Evolutionary conservation across 2,797 vertebrate genomes (phyloP).

Genomic region (Buceros bicornis): DNA sequence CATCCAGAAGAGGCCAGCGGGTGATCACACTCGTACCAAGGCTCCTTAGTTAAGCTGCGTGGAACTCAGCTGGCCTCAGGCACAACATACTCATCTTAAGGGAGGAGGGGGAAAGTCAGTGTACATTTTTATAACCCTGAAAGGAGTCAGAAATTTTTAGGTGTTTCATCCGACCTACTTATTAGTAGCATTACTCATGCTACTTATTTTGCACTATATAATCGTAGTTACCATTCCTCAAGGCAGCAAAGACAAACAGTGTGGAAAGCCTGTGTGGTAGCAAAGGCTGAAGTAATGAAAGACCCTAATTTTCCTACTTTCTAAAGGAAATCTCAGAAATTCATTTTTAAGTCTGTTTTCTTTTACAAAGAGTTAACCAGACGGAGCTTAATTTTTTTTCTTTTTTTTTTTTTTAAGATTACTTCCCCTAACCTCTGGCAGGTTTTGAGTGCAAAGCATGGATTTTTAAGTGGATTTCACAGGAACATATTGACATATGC

Average conservation of each 20-base stretch:
- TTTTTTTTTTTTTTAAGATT: slow-evolving; percentile 44
- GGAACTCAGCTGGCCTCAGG: background rate
- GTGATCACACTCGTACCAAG: background rate
- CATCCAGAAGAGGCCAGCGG: background rate
- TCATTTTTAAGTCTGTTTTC: slow-evolving; percentile 21
- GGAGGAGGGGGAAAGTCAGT: background rate
- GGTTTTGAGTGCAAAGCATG: background rate
- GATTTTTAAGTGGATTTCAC: slow-evolving; percentile 28
- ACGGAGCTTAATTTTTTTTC: background rate
- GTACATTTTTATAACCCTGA: slow-evolving; percentile 46
- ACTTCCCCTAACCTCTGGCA: slow-evolving; percentile 13
- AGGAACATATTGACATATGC: background rate
- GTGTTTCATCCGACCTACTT: background rate
- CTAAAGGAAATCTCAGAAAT: background rate
- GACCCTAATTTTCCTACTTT: slow-evolving; percentile 1
- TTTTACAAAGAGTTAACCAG: slow-evolving; percentile 1
- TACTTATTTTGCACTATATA: slow-evolving; percentile 6
- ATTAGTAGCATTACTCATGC: background rate
- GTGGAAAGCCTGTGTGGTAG: slow-evolving; percentile 46
- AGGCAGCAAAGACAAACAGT: background rate
- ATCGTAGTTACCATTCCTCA: background rate
- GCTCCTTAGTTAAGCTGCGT: background rate
- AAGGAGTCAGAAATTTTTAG: slow-evolving; percentile 6
- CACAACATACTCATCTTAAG: background rate
- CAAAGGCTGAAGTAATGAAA: slow-evolving; percentile 17